These are phyloP conservation scores for Carcina quercana DNA, from an alignment of 2,888 invertebrate genomes.

Conservation along the genomic window DNA sequence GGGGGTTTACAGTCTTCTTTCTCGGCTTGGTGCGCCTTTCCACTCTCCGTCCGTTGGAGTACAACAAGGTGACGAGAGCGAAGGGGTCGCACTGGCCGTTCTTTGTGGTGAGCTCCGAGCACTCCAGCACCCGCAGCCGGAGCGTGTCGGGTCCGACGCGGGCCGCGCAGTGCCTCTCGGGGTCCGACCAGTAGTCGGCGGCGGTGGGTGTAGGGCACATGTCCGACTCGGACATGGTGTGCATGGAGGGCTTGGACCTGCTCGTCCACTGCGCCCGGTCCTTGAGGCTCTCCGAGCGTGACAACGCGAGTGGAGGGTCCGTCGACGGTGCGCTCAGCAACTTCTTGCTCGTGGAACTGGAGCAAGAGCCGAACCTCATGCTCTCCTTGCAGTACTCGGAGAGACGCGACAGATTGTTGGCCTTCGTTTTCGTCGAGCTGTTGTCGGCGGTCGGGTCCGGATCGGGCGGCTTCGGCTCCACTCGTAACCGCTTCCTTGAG, in stretches of 20 bases:
- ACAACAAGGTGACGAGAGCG: constrained; percentile 85
- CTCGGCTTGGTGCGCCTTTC: constrained; percentile 88
- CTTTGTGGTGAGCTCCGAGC: constrained; percentile 90
- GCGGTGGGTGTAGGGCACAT: constrained; percentile 57
- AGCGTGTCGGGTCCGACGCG: constrained; percentile 62
- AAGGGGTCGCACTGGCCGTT: constrained; percentile 95
- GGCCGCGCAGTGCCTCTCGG: constrained; percentile 63
- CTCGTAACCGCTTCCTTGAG: constrained; percentile 62
- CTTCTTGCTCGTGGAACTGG: constrained; percentile 65
- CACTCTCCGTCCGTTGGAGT: constrained; percentile 86
- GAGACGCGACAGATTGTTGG: constrained; percentile 57
- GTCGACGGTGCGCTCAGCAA: constrained; percentile 51
- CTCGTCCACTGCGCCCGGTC: constrained; percentile 58
- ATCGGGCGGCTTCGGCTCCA: constrained; percentile 70
- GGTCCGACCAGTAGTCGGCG: constrained; percentile 69
- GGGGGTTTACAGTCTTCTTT: constrained; percentile 93
- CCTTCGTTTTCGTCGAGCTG: constrained; percentile 45
- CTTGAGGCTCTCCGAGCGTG: constrained; percentile 65
- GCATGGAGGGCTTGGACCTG: constrained; percentile 59
- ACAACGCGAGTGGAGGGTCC: constrained; percentile 55
- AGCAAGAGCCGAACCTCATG: constrained; percentile 65
- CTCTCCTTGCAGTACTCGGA: constrained; percentile 67
- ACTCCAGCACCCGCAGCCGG: constrained; percentile 84
- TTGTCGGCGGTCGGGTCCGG: constrained; percentile 49
- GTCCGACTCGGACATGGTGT: constrained; percentile 57